phyloP scores from a whole-genome alignment of 2,888 invertebrate species.

The Papilio gigon region DNA sequence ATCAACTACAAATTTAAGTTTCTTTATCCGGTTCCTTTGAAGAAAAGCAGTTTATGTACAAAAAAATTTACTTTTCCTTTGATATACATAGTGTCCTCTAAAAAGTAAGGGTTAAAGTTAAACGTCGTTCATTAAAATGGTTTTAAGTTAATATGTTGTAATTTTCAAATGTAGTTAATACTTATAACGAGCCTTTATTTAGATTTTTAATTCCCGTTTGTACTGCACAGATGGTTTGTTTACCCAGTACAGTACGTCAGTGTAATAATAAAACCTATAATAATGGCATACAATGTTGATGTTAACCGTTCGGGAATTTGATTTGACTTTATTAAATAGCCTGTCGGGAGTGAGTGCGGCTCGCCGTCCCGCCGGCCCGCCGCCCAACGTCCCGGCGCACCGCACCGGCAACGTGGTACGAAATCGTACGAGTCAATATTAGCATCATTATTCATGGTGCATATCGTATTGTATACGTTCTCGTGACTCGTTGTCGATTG shows the following conservation, averaged over 20 bases:
- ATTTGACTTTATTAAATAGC: conserved; percentile 29
- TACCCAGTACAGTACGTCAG: conserved; percentile 6
- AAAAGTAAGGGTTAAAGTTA: not conserved
- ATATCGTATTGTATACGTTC: conserved; percentile 59
- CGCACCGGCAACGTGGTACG: conserved; percentile 30
- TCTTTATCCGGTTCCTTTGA: conserved; percentile 52
- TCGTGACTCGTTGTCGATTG: conserved; percentile 77
- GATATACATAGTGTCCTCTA: conserved; percentile 31
- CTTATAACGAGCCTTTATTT: not conserved
- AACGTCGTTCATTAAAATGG: not conserved
- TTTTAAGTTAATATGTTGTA: not conserved
- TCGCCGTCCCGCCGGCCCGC: not conserved
- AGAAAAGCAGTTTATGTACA: conserved; percentile 51
- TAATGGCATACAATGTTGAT: conserved; percentile 15
- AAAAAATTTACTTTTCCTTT: conserved; percentile 44
- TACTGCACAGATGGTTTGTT: not conserved
- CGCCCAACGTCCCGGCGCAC: not conserved
- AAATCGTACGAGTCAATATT: conserved; percentile 51
- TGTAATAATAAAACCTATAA: conserved; percentile 4
- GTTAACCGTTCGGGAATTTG: conserved; percentile 11
- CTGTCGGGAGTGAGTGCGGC: conserved; percentile 28
- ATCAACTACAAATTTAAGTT: conserved; percentile 53
- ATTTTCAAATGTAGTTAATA: not conserved
- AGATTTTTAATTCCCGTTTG: not conserved
- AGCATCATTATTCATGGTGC: conserved; percentile 70